Evolutionary conservation across 1,140 invertebrate species (phyloP).

Genomic region (Akabosia matsudoensis): DNA sequence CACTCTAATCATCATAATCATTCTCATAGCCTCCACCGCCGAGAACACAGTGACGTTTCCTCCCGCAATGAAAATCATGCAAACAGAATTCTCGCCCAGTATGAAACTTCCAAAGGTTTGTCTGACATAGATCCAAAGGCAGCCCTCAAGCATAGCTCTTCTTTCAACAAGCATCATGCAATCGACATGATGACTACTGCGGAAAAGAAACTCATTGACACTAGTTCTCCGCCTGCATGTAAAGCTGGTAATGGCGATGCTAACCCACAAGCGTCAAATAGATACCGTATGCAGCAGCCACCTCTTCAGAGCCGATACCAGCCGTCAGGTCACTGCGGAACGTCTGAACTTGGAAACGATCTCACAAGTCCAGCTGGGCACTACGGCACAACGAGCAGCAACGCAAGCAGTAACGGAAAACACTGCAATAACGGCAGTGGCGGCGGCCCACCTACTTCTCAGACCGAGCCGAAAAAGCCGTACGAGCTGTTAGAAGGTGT

Average conservation of each 20-base stretch:
- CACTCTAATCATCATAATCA: constrained; percentile 1
- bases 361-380: constrained; percentile 13
- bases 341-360: not conserved
- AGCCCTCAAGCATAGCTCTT: constrained; percentile 17
- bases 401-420: not conserved
- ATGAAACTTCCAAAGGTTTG: constrained; percentile 39
- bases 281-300: constrained; percentile 30
- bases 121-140: constrained; percentile 43
- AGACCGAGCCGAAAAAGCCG: constrained; percentile 33
- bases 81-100: constrained; percentile 43
- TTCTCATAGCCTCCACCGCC: not conserved
- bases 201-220: constrained; percentile 40
- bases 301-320: constrained; percentile 24
- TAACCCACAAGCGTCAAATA: constrained; percentile 36
- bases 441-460: not conserved
- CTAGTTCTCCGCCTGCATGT: constrained; percentile 6
- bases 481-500: constrained; percentile 35
- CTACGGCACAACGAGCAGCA: not conserved
- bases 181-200: not conserved
- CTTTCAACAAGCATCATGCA: not conserved
- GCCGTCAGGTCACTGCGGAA: constrained; percentile 38
- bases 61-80: constrained; percentile 33
- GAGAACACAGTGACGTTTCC: constrained; percentile 26
- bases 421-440: too few species aligned
- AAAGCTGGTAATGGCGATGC: not conserved